Conservation (phyloP, 2,888 invertebrate species). For the Boloria selene region DNA sequence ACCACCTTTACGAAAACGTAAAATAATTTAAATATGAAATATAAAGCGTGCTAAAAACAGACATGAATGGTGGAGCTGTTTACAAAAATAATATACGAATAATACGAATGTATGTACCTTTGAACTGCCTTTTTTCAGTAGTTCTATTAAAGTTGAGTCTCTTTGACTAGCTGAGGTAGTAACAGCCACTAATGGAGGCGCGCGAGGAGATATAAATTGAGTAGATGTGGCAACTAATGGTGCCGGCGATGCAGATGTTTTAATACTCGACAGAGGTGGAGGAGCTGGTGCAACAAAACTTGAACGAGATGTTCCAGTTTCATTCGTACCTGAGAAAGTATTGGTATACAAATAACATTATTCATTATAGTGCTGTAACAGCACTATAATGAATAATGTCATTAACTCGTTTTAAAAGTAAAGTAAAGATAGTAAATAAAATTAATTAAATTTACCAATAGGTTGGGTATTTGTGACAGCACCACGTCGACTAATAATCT, state of each 20-base stretch:
- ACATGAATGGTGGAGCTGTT: neutral
- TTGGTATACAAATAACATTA: no score
- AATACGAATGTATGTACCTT: constrained; percentile 64
- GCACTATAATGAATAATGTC: neutral
- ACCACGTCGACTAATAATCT: constrained; percentile 93
- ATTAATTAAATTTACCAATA: constrained; percentile 40
- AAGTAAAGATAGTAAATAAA: neutral
- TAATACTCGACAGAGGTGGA: constrained; percentile 69
- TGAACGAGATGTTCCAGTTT: constrained; percentile 57
- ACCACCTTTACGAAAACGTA: constrained; percentile 74
- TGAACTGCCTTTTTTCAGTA: constrained; percentile 86
- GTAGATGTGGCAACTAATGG: constrained; percentile 75
- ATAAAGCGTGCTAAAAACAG: constrained; percentile 3
- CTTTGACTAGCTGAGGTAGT: constrained; percentile 78
- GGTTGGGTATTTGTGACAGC: constrained; percentile 63
- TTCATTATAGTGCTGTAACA: no score
- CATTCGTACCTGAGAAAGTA: constrained; percentile 55
- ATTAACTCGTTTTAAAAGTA: neutral
- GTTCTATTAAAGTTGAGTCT: constrained; percentile 90
- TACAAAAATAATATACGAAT: constrained; percentile 14
- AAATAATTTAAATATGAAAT: neutral
- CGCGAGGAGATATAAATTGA: constrained; percentile 73
- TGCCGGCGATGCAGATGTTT: constrained; percentile 63
- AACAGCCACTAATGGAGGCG: constrained; percentile 65
- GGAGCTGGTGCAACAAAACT: constrained; percentile 73